Evolutionary conservation across 2,888 invertebrate species (phyloP).

Genomic region (Macaria notata): DNA sequence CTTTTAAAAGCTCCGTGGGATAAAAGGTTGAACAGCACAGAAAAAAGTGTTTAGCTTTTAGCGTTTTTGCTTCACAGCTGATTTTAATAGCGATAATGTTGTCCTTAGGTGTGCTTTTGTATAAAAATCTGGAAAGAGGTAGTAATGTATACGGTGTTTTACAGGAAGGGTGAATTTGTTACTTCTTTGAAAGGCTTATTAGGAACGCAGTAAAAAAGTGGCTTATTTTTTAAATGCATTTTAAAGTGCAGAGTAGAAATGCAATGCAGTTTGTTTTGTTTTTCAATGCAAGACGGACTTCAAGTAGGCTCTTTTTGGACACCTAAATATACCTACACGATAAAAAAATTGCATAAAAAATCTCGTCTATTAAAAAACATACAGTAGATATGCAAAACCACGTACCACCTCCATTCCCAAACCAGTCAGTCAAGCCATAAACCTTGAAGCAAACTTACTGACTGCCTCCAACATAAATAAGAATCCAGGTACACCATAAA

Average conservation of each 20-base stretch:
- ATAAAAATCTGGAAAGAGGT: not conserved
- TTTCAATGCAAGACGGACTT: too few relatives aligned
- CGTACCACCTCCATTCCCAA: not conserved
- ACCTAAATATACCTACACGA: too few relatives aligned
- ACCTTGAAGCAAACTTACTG: not conserved
- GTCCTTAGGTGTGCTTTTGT: not conserved
- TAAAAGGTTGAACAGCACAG: constrained; percentile 10
- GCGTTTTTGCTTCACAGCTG: constrained; percentile 18
- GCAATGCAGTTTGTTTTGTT: too few relatives aligned
- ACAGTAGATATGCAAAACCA: too few relatives aligned
- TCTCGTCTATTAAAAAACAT: too few relatives aligned
- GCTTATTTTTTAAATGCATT: too few relatives aligned
- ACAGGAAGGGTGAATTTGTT: not conserved
- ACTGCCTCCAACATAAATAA: constrained; percentile 16
- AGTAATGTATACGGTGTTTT: not conserved
- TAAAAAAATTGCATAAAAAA: too few relatives aligned
- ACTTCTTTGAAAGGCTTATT: not conserved
- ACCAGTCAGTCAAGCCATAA: not conserved
- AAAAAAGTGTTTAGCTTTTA: constrained; percentile 30
- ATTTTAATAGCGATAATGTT: constrained; percentile 25
- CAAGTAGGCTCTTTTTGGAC: too few relatives aligned
- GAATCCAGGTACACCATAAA: constrained; percentile 21
- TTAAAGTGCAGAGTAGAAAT: too few relatives aligned
- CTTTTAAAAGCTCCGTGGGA: constrained; percentile 7
- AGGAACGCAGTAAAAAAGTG: too few relatives aligned